Evolutionary conservation across 2,888 invertebrate genomes (phyloP).

Genomic region (Lottia gigantea): DNA sequence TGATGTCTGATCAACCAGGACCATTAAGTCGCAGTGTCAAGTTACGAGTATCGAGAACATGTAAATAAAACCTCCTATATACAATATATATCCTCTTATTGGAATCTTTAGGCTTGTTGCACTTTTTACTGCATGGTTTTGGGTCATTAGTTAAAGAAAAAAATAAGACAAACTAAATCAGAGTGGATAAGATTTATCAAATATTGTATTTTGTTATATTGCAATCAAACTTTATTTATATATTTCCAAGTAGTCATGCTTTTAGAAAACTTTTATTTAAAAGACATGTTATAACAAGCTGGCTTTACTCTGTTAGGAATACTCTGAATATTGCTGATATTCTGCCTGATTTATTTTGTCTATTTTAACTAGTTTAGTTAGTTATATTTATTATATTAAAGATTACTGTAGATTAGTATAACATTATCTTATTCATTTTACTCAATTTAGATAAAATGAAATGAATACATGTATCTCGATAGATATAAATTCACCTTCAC

Average conservation of each 20-base stretch:
- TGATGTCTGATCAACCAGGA: slow-evolving; percentile 60
- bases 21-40: slow-evolving; percentile 63
- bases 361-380: no score
- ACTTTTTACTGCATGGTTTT: slow-evolving; percentile 8
- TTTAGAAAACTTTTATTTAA: not conserved
- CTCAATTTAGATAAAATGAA: no score
- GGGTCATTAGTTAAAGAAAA: not conserved
- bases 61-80: slow-evolving; percentile 41
- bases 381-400: no score
- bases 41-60: slow-evolving; percentile 63
- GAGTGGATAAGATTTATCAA: no score
- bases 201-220: no score
- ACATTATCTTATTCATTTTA: no score
- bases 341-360: no score
- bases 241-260: slow-evolving; percentile 13
- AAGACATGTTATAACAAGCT: not conserved
- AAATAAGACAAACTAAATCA: not conserved
- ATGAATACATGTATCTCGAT: no score
- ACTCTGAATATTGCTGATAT: no score
- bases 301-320: not conserved
- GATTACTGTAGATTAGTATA: no score
- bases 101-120: slow-evolving; percentile 11
- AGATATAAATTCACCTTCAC: no score
- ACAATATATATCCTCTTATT: slow-evolving; percentile 1
- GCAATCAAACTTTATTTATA: no score